These are phyloP conservation scores for Uria aalge DNA, from an alignment of 2,113 vertebrate genomes.

Conservation along the genomic window DNA sequence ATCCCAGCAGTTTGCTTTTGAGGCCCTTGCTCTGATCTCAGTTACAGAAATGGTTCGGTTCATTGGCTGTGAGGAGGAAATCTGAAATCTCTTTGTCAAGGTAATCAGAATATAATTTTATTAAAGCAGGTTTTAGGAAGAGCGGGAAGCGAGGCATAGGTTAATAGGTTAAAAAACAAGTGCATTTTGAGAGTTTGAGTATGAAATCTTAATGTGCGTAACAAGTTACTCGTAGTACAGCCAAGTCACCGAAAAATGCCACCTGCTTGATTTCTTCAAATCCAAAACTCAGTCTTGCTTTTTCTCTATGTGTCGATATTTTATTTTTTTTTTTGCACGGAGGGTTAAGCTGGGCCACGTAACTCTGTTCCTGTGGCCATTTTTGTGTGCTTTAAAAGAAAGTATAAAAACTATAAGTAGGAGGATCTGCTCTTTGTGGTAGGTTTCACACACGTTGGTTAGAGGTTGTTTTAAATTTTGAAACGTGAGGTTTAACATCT, in stretches of 20 bases:
- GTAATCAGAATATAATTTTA: background rate
- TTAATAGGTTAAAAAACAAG: background rate
- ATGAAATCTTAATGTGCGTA: fast-evolving
- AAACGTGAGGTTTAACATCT: background rate
- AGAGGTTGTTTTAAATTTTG: background rate
- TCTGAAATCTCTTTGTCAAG: background rate
- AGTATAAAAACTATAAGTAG: background rate
- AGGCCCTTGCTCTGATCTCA: background rate
- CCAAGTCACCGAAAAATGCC: background rate
- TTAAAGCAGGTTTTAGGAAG: background rate
- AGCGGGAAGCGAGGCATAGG: background rate
- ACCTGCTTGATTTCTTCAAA: background rate
- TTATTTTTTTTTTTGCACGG: background rate
- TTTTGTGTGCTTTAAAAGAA: background rate
- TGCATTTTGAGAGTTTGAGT: fast-evolving
- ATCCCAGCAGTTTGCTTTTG: background rate
- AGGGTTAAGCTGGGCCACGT: background rate
- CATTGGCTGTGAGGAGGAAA: background rate
- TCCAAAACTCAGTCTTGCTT: background rate
- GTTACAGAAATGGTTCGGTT: background rate
- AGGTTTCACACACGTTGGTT: background rate
- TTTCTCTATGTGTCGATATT: fast-evolving
- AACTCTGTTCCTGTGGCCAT: background rate
- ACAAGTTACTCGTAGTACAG: fast-evolving
- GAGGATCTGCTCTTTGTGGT: background rate